Evolutionary conservation across 2,113 vertebrate species (phyloP).

Genomic region (Ochotona princeps): DNA sequence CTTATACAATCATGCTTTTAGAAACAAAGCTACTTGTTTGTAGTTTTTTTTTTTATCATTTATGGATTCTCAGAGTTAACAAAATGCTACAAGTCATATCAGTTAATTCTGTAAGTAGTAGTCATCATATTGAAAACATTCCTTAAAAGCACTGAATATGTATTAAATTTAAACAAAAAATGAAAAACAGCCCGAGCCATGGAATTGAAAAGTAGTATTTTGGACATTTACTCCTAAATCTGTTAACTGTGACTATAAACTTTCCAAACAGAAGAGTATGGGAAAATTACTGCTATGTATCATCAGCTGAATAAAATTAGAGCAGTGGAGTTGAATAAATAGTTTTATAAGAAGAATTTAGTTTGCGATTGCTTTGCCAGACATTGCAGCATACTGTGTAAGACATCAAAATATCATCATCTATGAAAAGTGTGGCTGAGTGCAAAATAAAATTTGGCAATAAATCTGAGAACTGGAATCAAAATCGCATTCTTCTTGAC

Average conservation of each 20-base stretch:
- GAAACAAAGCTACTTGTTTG: background rate
- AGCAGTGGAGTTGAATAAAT: background rate
- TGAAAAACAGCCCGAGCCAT: background rate
- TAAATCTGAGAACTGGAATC: constrained; percentile 27
- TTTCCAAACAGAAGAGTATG: constrained; percentile 2
- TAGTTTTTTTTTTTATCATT: background rate
- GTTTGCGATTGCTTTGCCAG: constrained; percentile 48
- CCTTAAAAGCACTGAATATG: background rate
- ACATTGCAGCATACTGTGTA: constrained; percentile 31
- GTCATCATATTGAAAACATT: background rate
- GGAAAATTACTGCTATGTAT: background rate
- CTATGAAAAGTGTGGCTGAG: background rate
- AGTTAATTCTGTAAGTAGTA: background rate
- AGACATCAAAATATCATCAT: constrained; percentile 50
- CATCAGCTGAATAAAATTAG: constrained; percentile 32
- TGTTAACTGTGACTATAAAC: constrained; percentile 26
- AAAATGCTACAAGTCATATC: background rate
- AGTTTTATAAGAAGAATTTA: constrained; percentile 46
- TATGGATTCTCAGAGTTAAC: background rate
- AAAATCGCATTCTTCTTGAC: constrained; percentile 28
- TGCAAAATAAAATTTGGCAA: constrained; percentile 32
- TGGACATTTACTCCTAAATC: background rate
- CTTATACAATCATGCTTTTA: background rate
- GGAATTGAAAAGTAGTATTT: background rate
- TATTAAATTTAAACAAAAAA: background rate